A percentile compares a stretch with the other conserved stretches of the same genome.
Conservation (phyloP, 2,113 vertebrate species). For the Xerus inauris region DNA sequence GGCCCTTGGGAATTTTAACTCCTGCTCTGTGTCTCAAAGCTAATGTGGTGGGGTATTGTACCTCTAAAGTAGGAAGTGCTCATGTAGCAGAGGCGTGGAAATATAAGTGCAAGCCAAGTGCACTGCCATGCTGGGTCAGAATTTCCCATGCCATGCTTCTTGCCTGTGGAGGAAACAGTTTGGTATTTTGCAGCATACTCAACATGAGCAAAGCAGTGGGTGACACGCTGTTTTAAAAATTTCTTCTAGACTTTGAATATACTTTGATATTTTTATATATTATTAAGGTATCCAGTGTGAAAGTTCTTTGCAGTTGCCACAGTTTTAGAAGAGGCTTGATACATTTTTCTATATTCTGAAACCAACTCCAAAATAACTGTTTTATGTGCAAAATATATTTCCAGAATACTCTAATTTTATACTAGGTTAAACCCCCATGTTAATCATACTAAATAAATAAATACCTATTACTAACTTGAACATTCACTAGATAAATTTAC, state of each 20-base stretch:
- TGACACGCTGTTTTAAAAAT: neutral
- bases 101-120: neutral
- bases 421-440: neutral
- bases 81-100: neutral
- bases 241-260: neutral
- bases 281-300: neutral
- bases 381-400: conserved; percentile 26
- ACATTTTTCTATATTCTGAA: neutral
- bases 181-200: neutral
- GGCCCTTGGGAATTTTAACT: neutral
- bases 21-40: neutral
- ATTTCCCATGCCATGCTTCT: neutral
- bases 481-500: neutral
- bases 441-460: neutral
- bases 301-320: neutral
- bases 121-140: neutral
- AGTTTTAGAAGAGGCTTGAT: neutral
- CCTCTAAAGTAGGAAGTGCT: neutral
- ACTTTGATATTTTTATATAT: neutral
- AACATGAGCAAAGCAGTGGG: neutral
- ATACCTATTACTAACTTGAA: neutral
- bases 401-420: neutral
- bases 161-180: neutral
- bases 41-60: neutral
- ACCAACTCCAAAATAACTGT: neutral